Evolutionary conservation across 2,113 vertebrate species (phyloP).

Genomic region (Macaca nemestrina): DNA sequence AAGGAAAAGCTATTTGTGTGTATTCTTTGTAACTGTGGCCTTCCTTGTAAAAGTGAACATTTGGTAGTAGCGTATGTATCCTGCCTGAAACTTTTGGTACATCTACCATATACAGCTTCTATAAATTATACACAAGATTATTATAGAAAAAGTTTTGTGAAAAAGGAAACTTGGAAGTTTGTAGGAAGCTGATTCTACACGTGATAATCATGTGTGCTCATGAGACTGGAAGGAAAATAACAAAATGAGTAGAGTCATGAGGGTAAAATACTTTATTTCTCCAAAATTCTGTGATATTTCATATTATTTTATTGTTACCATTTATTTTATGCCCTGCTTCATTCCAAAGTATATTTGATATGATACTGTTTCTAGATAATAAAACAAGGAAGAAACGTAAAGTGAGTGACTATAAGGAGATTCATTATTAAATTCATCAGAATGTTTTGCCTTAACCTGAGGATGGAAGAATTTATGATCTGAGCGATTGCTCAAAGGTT

Average conservation of each 20-base stretch:
- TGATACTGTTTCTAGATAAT: not conserved
- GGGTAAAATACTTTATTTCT: not conserved
- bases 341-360: not conserved
- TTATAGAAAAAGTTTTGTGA: not conserved
- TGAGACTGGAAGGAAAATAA: not conserved
- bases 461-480: not conserved
- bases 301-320: not conserved
- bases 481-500: not conserved
- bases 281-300: not conserved
- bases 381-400: not conserved
- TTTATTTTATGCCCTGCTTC: not conserved
- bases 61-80: not conserved
- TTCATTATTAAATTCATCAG: not conserved
- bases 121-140: not conserved
- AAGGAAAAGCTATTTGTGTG: not conserved
- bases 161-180: not conserved
- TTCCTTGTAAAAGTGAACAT: slow-evolving; percentile 14
- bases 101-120: not conserved
- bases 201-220: not conserved
- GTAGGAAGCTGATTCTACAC: not conserved
- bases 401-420: not conserved
- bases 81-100: not conserved
- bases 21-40: not conserved
- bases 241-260: not conserved
- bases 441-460: not conserved